phyloP scores from a whole-genome alignment of 2,888 invertebrate species.

The Brenthis daphne region DNA sequence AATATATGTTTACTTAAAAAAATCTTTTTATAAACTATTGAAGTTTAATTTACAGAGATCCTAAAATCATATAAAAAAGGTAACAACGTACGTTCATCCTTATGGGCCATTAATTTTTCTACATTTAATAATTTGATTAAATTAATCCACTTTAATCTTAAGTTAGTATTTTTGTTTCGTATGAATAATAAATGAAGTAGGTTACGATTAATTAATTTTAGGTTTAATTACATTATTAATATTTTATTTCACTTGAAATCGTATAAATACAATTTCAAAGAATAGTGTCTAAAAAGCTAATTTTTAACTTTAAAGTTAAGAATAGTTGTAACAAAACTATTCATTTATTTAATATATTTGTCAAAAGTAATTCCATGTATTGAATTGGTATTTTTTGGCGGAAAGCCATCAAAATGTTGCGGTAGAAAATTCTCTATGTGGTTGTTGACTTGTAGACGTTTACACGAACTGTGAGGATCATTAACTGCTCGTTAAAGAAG shows the following conservation, averaged over 20 bases:
- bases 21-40: too few relatives aligned
- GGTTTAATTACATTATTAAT: too few relatives aligned
- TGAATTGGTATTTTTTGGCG: slow-evolving; percentile 13
- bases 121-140: slow-evolving; percentile 12
- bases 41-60: not conserved
- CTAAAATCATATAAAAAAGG: slow-evolving; percentile 2
- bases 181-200: slow-evolving; percentile 18
- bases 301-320: not conserved
- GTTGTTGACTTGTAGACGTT: slow-evolving; percentile 27
- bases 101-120: slow-evolving; percentile 28
- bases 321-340: not conserved
- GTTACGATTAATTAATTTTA: slow-evolving; percentile 5
- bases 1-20: not conserved
- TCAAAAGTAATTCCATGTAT: slow-evolving; percentile 4
- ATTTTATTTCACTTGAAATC: too few relatives aligned
- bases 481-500: slow-evolving; percentile 38
- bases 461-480: slow-evolving; percentile 37
- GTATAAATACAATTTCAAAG: not conserved
- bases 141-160: slow-evolving; percentile 9
- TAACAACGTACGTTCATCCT: slow-evolving; percentile 5
- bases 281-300: not conserved
- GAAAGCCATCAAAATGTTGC: slow-evolving; percentile 32
- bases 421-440: slow-evolving; percentile 34
- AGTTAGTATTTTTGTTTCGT: slow-evolving; percentile 1
- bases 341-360: not conserved